phyloP scores from a whole-genome alignment of 64 coral and sea anemone genomes.

The Montipora cactus region DNA sequence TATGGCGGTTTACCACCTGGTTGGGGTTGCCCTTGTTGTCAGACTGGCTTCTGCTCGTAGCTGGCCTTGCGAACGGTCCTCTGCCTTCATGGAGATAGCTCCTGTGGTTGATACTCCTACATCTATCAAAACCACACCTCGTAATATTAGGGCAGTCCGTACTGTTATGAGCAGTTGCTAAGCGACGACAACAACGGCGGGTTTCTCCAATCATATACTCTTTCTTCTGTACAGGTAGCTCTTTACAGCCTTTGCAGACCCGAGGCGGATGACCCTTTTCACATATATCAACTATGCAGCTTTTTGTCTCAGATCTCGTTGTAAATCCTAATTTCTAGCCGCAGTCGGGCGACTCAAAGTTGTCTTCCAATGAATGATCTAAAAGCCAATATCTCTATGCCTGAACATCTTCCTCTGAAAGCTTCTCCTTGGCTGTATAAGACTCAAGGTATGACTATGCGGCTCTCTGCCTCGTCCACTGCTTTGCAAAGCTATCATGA shows the following conservation, averaged over 20 bases:
- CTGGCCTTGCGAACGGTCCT: neutral
- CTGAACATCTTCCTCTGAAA: conserved; percentile 61
- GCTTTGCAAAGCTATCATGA: conserved; percentile 51
- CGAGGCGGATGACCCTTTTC: conserved; percentile 49
- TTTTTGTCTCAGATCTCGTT: conserved; percentile 18
- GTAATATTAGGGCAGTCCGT: conserved; percentile 34
- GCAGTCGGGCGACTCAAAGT: neutral
- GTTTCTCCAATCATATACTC: conserved; percentile 57
- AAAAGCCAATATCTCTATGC: conserved; percentile 55
- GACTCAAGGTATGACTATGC: conserved; percentile 45
- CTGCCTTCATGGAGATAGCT: conserved; percentile 50
- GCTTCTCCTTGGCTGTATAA: conserved; percentile 72
- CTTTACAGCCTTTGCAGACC: conserved; percentile 63
- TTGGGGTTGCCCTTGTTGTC: neutral
- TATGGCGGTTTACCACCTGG: no score
- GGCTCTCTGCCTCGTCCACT: conserved; percentile 46
- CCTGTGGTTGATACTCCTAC: conserved; percentile 37
- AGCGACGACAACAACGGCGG: conserved; percentile 47
- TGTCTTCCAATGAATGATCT: conserved; percentile 11
- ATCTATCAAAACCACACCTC: conserved; percentile 54
- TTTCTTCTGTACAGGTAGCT: conserved; percentile 26
- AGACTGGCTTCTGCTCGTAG: neutral
- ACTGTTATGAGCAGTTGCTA: conserved; percentile 32
- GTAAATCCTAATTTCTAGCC: conserved; percentile 10
- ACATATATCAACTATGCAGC: conserved; percentile 45